Conservation (phyloP, 2,797 vertebrate species). For the Saxicola maurus region DNA sequence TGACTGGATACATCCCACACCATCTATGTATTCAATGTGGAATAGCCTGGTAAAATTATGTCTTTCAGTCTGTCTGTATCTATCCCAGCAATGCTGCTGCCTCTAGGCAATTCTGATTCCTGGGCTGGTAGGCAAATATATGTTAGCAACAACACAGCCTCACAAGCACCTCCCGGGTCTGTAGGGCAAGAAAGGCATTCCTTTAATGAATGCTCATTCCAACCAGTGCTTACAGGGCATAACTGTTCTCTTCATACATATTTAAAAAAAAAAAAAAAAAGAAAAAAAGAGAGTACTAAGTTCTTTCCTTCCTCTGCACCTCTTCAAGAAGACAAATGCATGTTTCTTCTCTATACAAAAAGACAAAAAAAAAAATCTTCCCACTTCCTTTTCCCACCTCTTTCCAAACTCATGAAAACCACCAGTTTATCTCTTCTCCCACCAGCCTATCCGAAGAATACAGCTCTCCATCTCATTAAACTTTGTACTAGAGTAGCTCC, state of each 20-base stretch:
- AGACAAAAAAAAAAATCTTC: neutral
- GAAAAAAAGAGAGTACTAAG: neutral
- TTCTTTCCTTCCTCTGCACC: constrained; percentile 22
- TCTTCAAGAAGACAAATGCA: constrained; percentile 25
- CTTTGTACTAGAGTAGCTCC: neutral
- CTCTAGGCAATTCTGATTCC: neutral
- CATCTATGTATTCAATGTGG: neutral
- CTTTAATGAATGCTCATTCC: neutral
- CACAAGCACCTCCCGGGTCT: neutral
- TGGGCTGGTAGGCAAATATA: neutral
- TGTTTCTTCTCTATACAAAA: constrained; percentile 12
- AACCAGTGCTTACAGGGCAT: neutral
- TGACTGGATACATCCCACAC: neutral
- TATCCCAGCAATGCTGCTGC: neutral
- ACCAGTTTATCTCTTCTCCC: neutral
- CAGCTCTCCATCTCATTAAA: neutral
- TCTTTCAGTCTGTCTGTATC: neutral
- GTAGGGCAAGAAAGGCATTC: neutral
- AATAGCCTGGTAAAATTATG: neutral
- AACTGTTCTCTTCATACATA: neutral
- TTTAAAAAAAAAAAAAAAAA: neutral
- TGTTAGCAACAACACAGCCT: neutral
- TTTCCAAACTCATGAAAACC: neutral
- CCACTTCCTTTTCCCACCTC: constrained; percentile 4
- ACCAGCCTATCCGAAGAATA: neutral